Evolutionary conservation across 2,113 vertebrate species (phyloP).

Genomic region (Tonatia bakeri): DNA sequence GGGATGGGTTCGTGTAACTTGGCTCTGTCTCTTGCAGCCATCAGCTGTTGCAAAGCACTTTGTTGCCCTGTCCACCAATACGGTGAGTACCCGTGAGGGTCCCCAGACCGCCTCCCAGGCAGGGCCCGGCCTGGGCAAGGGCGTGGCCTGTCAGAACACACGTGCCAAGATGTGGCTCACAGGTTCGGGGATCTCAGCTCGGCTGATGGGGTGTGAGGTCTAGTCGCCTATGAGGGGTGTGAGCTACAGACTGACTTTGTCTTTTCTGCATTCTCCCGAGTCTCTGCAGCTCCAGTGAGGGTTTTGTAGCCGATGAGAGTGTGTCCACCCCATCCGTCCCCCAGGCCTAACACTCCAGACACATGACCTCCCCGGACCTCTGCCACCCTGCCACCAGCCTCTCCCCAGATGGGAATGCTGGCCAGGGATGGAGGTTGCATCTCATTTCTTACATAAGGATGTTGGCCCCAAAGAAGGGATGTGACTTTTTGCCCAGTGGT

Average conservation of each 20-base stretch:
- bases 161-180: rapidly evolving
- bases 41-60: slow-evolving; percentile 96
- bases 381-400: background rate
- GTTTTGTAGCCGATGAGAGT: no score
- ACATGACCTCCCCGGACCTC: background rate
- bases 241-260: background rate
- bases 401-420: background rate
- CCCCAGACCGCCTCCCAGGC: background rate
- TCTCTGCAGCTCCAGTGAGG: background rate
- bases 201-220: background rate
- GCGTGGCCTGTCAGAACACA: background rate
- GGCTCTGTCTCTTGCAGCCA: slow-evolving; percentile 80
- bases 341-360: background rate
- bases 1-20: background rate
- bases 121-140: background rate
- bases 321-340: background rate
- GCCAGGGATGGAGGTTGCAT: no score
- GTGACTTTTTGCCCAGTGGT: background rate
- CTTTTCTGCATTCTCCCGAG: background rate
- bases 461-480: background rate
- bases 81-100: slow-evolving; percentile 82
- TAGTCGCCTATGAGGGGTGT: background rate
- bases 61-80: slow-evolving; percentile 97
- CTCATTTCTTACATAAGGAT: background rate
- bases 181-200: background rate